These are phyloP conservation scores for Halcyon malimbica DNA, from an alignment of 2,113 vertebrate genomes.

Conservation along the genomic window DNA sequence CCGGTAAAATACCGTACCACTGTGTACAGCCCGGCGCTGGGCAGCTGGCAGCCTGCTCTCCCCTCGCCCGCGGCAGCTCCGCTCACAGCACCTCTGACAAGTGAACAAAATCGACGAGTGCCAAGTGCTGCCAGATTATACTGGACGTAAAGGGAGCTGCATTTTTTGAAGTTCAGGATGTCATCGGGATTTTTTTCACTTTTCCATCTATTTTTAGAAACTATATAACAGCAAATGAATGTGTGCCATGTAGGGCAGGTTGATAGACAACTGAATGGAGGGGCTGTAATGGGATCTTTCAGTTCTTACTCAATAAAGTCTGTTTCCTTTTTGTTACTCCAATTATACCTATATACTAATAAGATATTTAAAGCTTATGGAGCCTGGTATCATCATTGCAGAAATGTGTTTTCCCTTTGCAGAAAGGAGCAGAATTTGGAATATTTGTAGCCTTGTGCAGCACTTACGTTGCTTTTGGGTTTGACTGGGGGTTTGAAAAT, in stretches of 20 bases:
- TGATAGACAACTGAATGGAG: neutral
- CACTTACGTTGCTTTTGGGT: neutral
- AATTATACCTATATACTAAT: neutral
- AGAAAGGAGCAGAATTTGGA: neutral
- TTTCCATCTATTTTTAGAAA: neutral
- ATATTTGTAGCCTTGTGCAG: accelerated
- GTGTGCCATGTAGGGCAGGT: neutral
- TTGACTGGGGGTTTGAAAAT: neutral
- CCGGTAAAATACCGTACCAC: neutral
- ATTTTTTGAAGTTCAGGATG: conserved; percentile 12
- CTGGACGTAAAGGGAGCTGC: neutral
- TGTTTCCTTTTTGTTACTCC: neutral
- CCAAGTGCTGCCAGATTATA: neutral
- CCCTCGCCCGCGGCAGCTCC: neutral
- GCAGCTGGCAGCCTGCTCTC: neutral
- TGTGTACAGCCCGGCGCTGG: neutral
- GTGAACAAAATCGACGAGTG: neutral
- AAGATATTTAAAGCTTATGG: neutral
- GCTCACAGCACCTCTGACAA: conserved; percentile 12
- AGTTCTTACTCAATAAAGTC: neutral
- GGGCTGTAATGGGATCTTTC: conserved; percentile 10
- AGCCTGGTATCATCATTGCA: neutral
- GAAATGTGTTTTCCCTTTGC: neutral
- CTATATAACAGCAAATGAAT: neutral
- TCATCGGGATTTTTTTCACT: neutral